Base-by-base conservation (phyloP, 2,797 vertebrate genomes). In the Sorex maritimensis region DNA sequence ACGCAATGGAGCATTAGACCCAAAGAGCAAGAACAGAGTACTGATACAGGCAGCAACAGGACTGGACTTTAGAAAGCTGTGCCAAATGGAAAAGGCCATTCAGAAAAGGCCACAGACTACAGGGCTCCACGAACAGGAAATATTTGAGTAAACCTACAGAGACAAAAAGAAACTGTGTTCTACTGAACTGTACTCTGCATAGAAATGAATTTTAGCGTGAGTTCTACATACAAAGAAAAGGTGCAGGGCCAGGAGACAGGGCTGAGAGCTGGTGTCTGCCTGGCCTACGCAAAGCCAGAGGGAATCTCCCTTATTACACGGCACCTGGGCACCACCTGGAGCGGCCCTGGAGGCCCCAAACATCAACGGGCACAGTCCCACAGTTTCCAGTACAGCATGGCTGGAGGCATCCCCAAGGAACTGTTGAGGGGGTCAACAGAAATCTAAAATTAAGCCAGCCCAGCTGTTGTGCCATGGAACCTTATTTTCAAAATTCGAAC, bases 391-490 rank as follows among this genome's bases (percentile, higher is more conserved):
- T 17, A 58, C 19, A 6, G 55, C 19, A 58, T 58, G 55, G 55
- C 55, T 58, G 55, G 17, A 13, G 2, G 17, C 0, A 4, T 0
- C 55, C 17, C 52, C 52, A 7, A 55, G 19, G 15, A 21, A 58
- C 55, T 58, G 19, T 21, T 58, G 15, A 13, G 3, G 55, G 55
- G 19, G 15, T 2, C 17, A 5, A 17, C 65, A 28, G 75, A 63
- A 72, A 19, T 19, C 74, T 26, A 24, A 82, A 87, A 88, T 80
- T 19, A 88, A 68, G 55, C 49, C 38, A 87, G 61, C 13, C 69
- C 1, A 30, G 17, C 26, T 86, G 28, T 21, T 80, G 69, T 84
- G 55, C 26, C 63, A 28, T 12, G 78, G 44, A 84, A 44, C 77
- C 55, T 21, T 34, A 30, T n/a, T 77, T 30, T 74, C 23, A 61